Base-by-base conservation (phyloP, 2,888 invertebrate species). In the Cremastinae sp. region DNA sequence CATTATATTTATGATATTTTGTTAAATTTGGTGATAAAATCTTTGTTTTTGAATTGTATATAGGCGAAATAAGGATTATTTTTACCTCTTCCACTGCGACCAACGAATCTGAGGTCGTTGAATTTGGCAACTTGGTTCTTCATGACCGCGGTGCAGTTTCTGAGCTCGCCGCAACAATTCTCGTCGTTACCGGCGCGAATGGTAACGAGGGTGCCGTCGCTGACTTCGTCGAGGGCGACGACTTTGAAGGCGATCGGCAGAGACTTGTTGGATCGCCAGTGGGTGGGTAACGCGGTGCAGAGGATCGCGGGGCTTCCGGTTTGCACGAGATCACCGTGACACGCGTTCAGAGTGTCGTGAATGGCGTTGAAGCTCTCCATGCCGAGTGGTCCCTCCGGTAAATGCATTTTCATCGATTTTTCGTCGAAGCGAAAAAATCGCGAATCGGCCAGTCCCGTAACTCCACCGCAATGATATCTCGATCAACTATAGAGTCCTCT, bases 51-150 rank as follows among this genome's bases (percentile, higher is more conserved):
- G 43, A 7, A 20, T 7, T n/a, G 54, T 16, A 3, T 8, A 47
- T 2, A 3, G 4, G 10, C 14, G 10, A 0, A 1, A 0, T 0
- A 1, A n/a, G n/a, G n/a, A n/a, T n/a, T n/a, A n/a, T 45, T 49
- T 9, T 18, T 0, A 94, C 99, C 99, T 89, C 99, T 92, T 1
- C 99, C 99, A 81, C 98, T 98, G 74, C 98, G 93, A 4, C 99
- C 99, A 66, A 99, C 98, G 90, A 99, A 99, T 86, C 99, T 92
- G 65, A 99, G 93, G 92, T 99, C 99, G 88, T 98, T 98, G 92
- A 99, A 99, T 91, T 98, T 98, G 38, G 99, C 99, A 81, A 99
- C 96, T 90, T 98, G 97, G 88, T 97, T 97, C 92, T 98, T 98
- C 95, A 99, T 97, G 82, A 97, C 94, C 0, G 99, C 97, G 3